Conservation (phyloP, 2,888 invertebrate species). For the Liodrosophila aerea region DNA sequence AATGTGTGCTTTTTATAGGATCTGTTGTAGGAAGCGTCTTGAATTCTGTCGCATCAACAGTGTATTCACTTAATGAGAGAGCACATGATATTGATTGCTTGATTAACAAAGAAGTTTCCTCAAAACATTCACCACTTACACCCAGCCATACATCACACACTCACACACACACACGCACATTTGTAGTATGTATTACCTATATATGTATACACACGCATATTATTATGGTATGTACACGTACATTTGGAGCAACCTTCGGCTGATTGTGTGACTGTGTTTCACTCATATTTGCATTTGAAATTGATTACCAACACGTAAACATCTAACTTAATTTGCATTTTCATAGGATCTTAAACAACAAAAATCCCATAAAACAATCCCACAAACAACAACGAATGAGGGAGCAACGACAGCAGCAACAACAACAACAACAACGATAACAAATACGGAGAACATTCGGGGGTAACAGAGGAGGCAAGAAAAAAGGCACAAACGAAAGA, state of each 20-base stretch:
- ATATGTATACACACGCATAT: neutral
- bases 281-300: conserved; percentile 23
- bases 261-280: conserved; percentile 1
- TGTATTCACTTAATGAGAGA: no score
- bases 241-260: neutral
- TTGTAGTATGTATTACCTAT: neutral
- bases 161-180: no score
- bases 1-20: no score
- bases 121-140: no score
- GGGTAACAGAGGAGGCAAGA: conserved; percentile 8
- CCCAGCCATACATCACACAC: no score
- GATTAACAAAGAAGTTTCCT: neutral
- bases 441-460: neutral
- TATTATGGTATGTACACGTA: neutral
- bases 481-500: neutral
- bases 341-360: conserved; percentile 48
- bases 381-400: conserved; percentile 5
- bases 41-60: no score
- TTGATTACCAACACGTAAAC: conserved; percentile 54
- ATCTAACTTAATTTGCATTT: conserved; percentile 61
- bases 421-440: neutral
- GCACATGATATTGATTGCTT: neutral
- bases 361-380: conserved; percentile 11
- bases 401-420: neutral
- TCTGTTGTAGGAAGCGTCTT: no score